A percentile compares a stretch with the other conserved stretches of the same genome.
These are phyloP conservation scores for Horisme vitalbata DNA, from an alignment of 2,888 invertebrate species.

Conservation along the genomic window DNA sequence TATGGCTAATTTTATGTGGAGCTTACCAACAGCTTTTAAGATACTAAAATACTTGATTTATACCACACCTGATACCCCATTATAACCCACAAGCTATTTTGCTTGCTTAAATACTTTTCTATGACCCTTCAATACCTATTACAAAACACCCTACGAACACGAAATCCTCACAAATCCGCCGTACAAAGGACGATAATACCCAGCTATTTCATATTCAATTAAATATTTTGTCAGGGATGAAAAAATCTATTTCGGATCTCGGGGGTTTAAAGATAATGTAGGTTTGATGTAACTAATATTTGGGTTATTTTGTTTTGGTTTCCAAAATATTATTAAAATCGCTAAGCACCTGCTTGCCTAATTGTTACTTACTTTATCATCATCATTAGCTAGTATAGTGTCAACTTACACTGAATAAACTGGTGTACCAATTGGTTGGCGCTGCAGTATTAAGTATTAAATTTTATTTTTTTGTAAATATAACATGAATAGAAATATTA, in stretches of 20 bases:
- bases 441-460: too few species aligned
- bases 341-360: too few species aligned
- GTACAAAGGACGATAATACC: conserved; percentile 80
- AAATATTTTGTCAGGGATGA: conserved; percentile 82
- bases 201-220: conserved; percentile 87
- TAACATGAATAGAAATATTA: too few species aligned
- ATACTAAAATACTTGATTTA: conserved; percentile 39
- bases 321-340: too few species aligned
- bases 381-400: too few species aligned
- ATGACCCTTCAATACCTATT: conserved; percentile 69
- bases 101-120: conserved; percentile 64
- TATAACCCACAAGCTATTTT: conserved; percentile 59
- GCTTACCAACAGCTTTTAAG: conserved; percentile 4
- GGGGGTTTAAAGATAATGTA: conserved; percentile 49
- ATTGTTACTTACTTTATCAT: too few species aligned
- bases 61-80: conserved; percentile 58
- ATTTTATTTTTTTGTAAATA: too few species aligned
- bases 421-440: too few species aligned
- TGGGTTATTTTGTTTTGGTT: conserved; percentile 22
- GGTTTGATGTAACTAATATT: conserved; percentile 37
- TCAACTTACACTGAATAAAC: too few species aligned
- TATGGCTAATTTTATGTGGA: too few species aligned
- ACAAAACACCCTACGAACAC: conserved; percentile 58
- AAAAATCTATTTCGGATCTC: conserved; percentile 83
- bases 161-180: conserved; percentile 69